phyloP scores from a whole-genome alignment of 2,888 invertebrate genomes.

The Microctonus brassicae region DNA sequence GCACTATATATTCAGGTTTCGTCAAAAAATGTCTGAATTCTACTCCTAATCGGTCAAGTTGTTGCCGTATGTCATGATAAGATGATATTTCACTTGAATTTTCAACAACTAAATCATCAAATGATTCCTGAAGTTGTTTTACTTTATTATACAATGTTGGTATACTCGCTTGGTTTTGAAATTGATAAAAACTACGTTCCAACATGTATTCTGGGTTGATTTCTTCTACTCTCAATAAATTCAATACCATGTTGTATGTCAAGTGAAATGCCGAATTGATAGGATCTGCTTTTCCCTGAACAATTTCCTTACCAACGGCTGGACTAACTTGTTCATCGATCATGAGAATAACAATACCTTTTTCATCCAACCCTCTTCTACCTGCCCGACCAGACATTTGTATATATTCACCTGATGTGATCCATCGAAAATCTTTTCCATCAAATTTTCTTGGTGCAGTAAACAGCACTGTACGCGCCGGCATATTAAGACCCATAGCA shows the following conservation, averaged over 20 bases:
- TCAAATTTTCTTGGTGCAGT: slow-evolving; percentile 97
- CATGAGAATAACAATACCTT: slow-evolving; percentile 98
- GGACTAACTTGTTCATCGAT: slow-evolving; percentile 96
- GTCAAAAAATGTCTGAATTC: slow-evolving; percentile 86
- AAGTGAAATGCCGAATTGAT: slow-evolving; percentile 99
- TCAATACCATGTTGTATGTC: slow-evolving; percentile 99
- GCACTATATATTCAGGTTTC: slow-evolving; percentile 88
- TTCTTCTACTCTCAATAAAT: slow-evolving; percentile 96
- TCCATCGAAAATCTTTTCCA: slow-evolving; percentile 93
- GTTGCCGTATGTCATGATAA: slow-evolving; percentile 88
- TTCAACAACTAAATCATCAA: slow-evolving; percentile 80
- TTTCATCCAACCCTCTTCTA: slow-evolving; percentile 95
- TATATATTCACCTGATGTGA: slow-evolving; percentile 98
- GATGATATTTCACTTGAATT: slow-evolving; percentile 78
- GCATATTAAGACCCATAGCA: slow-evolving; percentile 99
- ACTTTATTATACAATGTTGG: slow-evolving; percentile 87
- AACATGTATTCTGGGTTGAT: slow-evolving; percentile 99
- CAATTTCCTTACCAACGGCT: slow-evolving; percentile 80
- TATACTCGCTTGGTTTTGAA: slow-evolving; percentile 97
- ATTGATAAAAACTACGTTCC: slow-evolving; percentile 98
- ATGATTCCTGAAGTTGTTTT: slow-evolving; percentile 76
- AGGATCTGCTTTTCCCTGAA: slow-evolving; percentile 94
- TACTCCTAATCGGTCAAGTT: slow-evolving; percentile 80
- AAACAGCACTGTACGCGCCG: slow-evolving; percentile 98
- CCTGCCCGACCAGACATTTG: slow-evolving; percentile 99